Conservation (phyloP, 2,888 invertebrate species). For the Acanthosoma haemorrhoidale region DNA sequence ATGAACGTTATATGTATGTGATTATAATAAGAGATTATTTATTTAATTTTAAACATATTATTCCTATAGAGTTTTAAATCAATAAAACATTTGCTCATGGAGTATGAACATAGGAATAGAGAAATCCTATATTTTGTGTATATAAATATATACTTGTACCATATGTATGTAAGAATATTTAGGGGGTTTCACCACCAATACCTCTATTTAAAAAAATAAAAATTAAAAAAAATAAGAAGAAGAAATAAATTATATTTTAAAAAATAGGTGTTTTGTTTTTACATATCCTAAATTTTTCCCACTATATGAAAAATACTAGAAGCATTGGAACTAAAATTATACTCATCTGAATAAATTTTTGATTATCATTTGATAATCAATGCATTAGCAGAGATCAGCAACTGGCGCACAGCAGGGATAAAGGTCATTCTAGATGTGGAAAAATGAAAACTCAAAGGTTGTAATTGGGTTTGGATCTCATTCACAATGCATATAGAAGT, state of each 20-base stretch:
- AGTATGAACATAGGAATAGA: neutral
- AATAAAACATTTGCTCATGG: conserved; percentile 23
- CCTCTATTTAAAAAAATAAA: neutral
- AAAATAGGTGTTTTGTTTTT: neutral
- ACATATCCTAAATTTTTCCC: too few species aligned
- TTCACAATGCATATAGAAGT: too few species aligned
- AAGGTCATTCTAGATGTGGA: too few species aligned
- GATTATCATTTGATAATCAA: too few species aligned
- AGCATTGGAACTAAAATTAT: too few species aligned
- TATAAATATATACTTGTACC: conserved; percentile 20
- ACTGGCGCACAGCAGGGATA: too few species aligned
- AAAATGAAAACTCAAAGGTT: too few species aligned
- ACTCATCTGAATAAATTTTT: too few species aligned
- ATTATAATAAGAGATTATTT: conserved; percentile 11
- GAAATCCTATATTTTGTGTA: conserved; percentile 17
- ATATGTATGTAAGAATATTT: conserved; percentile 2
- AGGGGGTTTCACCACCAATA: conserved; percentile 13
- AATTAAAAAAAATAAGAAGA: neutral
- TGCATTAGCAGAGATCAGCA: too few species aligned
- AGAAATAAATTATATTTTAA: conserved; percentile 4
- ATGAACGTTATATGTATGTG: neutral
- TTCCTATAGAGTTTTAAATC: neutral
- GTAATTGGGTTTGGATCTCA: too few species aligned
- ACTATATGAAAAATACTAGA: too few species aligned
- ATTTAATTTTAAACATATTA: conserved; percentile 4